phyloP scores from a whole-genome alignment of 2,888 invertebrate genomes.

The Bedellia somnulentella region DNA sequence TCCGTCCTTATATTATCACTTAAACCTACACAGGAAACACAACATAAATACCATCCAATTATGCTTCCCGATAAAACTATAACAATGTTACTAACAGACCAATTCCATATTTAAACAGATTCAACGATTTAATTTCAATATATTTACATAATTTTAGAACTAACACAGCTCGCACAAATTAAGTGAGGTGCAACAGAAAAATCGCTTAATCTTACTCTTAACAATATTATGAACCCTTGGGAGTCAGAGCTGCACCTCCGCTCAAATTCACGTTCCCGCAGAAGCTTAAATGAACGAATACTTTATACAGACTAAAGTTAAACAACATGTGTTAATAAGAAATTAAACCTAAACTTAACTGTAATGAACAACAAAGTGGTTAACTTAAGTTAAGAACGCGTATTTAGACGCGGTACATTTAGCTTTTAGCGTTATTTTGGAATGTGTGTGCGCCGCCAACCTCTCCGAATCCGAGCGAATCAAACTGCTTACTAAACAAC shows the following conservation, averaged over 20 bases:
- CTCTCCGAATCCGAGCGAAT: background rate
- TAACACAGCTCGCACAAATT: slow-evolving; percentile 49
- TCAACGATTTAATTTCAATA: slow-evolving; percentile 35
- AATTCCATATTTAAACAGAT: no score
- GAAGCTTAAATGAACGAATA: slow-evolving; percentile 46
- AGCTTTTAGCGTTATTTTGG: slow-evolving; percentile 50
- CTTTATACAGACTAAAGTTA: slow-evolving; percentile 53
- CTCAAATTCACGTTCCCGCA: slow-evolving; percentile 51
- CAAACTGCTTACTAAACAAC: no score
- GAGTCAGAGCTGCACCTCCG: slow-evolving; percentile 48
- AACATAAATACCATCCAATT: no score
- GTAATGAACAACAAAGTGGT: slow-evolving; percentile 61
- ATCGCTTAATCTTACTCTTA: slow-evolving; percentile 44
- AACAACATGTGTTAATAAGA: slow-evolving; percentile 47
- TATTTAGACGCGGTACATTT: slow-evolving; percentile 13
- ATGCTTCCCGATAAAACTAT: no score
- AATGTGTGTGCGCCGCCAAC: slow-evolving; percentile 33
- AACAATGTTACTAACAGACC: no score
- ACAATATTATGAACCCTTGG: slow-evolving; percentile 46
- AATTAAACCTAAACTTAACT: slow-evolving; percentile 55
- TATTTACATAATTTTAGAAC: slow-evolving; percentile 36
- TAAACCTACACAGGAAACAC: no score
- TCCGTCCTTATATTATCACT: no score
- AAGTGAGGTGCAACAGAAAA: slow-evolving; percentile 48
- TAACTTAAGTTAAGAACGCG: slow-evolving; percentile 16